These are phyloP conservation scores for Indicator indicator DNA, from an alignment of 2,113 vertebrate genomes.

Conservation along the genomic window DNA sequence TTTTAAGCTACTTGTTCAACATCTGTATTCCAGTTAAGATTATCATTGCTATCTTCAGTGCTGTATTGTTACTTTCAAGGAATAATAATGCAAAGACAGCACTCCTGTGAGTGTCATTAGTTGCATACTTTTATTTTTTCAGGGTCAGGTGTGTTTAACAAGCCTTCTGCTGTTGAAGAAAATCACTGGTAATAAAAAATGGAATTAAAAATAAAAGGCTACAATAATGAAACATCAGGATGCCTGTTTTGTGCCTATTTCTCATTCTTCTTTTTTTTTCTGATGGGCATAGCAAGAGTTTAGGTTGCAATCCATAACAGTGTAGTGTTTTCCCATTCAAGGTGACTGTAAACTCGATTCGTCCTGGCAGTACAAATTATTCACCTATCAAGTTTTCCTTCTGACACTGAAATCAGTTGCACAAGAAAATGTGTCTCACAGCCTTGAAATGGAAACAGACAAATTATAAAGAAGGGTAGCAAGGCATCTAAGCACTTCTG, in stretches of 20 bases:
- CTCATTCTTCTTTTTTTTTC: not conserved
- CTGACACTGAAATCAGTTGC: not conserved
- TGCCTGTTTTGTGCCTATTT: not conserved
- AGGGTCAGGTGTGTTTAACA: not conserved
- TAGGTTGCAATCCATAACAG: slow-evolving; percentile 3
- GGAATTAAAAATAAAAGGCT: not conserved
- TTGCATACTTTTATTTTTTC: not conserved
- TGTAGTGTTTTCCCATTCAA: slow-evolving; percentile 17
- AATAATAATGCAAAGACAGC: not conserved
- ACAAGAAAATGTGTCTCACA: slow-evolving; percentile 27
- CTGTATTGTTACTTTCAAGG: not conserved
- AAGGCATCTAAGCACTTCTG: not conserved
- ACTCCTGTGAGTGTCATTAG: not conserved
- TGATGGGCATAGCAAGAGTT: not conserved
- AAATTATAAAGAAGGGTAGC: slow-evolving; percentile 19
- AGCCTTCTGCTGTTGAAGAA: not conserved
- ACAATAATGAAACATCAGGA: not conserved
- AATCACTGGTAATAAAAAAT: not conserved
- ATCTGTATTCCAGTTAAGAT: not conserved
- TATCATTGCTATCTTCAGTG: not conserved
- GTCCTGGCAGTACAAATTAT: slow-evolving; percentile 32
- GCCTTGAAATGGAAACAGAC: slow-evolving; percentile 63
- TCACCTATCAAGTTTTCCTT: slow-evolving; percentile 20
- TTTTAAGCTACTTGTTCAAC: not conserved
- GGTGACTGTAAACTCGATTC: slow-evolving; percentile 32